Percentiles rank a stretch among this genome's conserved stretches.
Evolutionary conservation across 2,113 vertebrate genomes (phyloP).

Genomic region (Nesoenas mayeri): DNA sequence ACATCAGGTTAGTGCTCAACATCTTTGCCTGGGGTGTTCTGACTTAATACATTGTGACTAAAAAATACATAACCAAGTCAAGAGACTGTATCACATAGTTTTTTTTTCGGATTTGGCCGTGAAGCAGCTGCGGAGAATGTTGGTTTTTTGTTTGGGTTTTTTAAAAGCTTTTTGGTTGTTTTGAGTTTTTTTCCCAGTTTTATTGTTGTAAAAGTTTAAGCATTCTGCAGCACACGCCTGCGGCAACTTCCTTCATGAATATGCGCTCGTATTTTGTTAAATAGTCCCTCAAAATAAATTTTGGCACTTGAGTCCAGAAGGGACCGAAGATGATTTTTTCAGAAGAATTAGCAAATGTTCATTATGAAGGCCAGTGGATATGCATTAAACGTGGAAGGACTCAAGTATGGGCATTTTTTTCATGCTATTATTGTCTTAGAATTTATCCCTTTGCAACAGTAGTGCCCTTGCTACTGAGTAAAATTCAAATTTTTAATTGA

Average conservation of each 20-base stretch:
- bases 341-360: neutral
- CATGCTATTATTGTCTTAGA: neutral
- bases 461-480: neutral
- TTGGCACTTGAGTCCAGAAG: neutral
- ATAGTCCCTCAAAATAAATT: neutral
- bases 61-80: neutral
- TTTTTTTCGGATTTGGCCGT: neutral
- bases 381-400: neutral
- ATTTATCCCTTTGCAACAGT: neutral
- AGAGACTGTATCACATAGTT: neutral
- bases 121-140: neutral
- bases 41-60: neutral
- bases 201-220: neutral
- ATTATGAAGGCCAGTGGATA: neutral
- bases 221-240: neutral
- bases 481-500: neutral
- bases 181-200: neutral
- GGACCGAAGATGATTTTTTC: neutral
- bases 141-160: neutral
- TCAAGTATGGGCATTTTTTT: neutral
- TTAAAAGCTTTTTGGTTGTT: no score
- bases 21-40: neutral
- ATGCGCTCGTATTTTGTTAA: neutral
- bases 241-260: neutral
- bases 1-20: slow-evolving; percentile 84